Base-by-base conservation (phyloP, 2,113 vertebrate species). In the Apaloderma vittatum region DNA sequence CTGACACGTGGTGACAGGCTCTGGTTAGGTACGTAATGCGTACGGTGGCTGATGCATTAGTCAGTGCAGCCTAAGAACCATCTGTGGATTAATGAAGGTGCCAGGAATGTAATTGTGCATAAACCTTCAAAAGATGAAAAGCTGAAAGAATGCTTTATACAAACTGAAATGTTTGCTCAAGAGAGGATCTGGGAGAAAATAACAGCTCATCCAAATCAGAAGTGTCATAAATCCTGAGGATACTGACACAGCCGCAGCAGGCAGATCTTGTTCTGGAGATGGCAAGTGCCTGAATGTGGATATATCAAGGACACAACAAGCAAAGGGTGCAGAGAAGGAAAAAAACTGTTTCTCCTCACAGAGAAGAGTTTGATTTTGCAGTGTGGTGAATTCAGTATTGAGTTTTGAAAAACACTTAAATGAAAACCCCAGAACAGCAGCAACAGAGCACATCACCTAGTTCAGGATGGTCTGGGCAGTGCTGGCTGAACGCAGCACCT, bases 121-220 rank as follows among this genome's bases (percentile, higher is more conserved):
- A 94, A 93, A 93, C 88, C n/a, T 94, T 86, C 52, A 86, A 88
- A 88, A 93, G 93, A 96, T 91, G 79, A 95, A 93, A 94, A 88
- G 88, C 86, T 86, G 48, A 86, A 93, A 88, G 88, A 97, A 93
- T 92, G 88, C 46, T 80, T 88, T 94, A 48, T 66, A 65, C 65
- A 95, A 94, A 93, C 86, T 68, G 29, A 92, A 96, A 72, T 67
- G 62, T 91, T 92, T 83, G 65, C 52, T 63, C 88, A 92, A 79
- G 65, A 90, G 37, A 72, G n/a, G 48, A 15, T 81, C 57, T 88
- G 76, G 8, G 57, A 94, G 76, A 93, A 93, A 81, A 40, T 72
- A 86, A 46, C 37, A 81, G 79, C 52, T 91, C 23, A 45, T 86
- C 86, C 65, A 78, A 46, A 84, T 86, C 83, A 91, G 27, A 57